Conservation (phyloP, 1,140 invertebrate species). For the Heliconius nattereri region DNA sequence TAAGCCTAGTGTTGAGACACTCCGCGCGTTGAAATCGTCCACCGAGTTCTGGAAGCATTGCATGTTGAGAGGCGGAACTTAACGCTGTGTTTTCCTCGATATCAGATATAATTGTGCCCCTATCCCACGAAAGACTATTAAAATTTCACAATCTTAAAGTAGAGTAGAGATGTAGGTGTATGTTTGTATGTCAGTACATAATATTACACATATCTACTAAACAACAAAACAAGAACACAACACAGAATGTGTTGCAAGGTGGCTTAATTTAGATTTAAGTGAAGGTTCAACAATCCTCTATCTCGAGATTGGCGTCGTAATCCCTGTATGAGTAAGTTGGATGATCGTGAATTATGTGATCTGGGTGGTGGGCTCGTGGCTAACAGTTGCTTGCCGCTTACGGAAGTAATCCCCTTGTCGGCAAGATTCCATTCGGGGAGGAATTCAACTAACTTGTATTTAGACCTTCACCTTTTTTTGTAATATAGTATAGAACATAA, state of each 20-base stretch:
- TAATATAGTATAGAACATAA: neutral
- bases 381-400: conserved; percentile 48
- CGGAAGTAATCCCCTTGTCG: conserved; percentile 29
- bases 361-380: conserved; percentile 43
- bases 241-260: neutral
- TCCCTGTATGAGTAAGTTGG: conserved; percentile 59
- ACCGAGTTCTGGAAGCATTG: too few relatives aligned
- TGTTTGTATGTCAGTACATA: too few relatives aligned
- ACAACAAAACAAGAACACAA: neutral
- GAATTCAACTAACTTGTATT: neutral
- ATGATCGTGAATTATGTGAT: conserved; percentile 57
- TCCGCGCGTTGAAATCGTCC: too few relatives aligned
- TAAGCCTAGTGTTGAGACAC: too few relatives aligned
- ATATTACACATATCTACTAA: too few relatives aligned
- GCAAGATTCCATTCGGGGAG: conserved; percentile 19
- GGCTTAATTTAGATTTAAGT: conserved; percentile 25
- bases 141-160: too few relatives aligned
- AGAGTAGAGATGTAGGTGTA: too few relatives aligned
- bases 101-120: too few relatives aligned
- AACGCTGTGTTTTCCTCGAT: too few relatives aligned
- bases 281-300: conserved; percentile 47
- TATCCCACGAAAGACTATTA: too few relatives aligned
- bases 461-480: neutral
- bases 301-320: conserved; percentile 53
- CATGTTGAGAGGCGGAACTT: too few relatives aligned